phyloP scores from a whole-genome alignment of 1,140 invertebrate genomes.

The Lerema accius region DNA sequence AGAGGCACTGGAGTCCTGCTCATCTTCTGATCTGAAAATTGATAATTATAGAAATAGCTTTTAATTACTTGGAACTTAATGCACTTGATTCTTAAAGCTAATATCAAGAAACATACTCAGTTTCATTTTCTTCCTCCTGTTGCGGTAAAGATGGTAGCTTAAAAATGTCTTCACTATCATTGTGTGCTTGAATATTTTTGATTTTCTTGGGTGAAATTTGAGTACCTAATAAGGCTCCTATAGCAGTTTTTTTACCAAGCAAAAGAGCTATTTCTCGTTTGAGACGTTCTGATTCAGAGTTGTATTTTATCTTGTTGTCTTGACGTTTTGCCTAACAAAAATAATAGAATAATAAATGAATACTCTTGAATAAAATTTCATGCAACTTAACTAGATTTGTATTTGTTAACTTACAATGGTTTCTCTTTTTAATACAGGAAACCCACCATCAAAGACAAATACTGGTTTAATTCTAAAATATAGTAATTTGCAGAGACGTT shows the following conservation, averaged over 20 bases:
- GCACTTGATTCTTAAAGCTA: not conserved
- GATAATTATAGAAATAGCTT: not conserved
- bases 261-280: conserved; percentile 87
- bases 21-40: conserved; percentile 68
- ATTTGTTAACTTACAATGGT: conserved; percentile 95
- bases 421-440: conserved; percentile 94
- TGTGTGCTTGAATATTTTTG: conserved; percentile 39
- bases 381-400: no score
- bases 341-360: not conserved
- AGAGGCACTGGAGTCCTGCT: conserved; percentile 69
- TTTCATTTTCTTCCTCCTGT: conserved; percentile 67
- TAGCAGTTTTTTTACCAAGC: conserved; percentile 84
- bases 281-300: conserved; percentile 88
- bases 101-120: conserved; percentile 59
- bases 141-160: conserved; percentile 86
- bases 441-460: conserved; percentile 99
- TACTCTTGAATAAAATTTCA: conserved; percentile 10
- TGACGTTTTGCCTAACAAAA: conserved; percentile 87
- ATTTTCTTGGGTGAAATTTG: conserved; percentile 81
- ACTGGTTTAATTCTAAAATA: conserved; percentile 98
- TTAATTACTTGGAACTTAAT: not conserved
- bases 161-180: conserved; percentile 87
- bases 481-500: conserved; percentile 97
- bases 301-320: conserved; percentile 89
- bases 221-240: conserved; percentile 84